These are phyloP conservation scores for Hyposmocoma kahamanoa DNA, from an alignment of 1,140 invertebrate species.

Conservation along the genomic window DNA sequence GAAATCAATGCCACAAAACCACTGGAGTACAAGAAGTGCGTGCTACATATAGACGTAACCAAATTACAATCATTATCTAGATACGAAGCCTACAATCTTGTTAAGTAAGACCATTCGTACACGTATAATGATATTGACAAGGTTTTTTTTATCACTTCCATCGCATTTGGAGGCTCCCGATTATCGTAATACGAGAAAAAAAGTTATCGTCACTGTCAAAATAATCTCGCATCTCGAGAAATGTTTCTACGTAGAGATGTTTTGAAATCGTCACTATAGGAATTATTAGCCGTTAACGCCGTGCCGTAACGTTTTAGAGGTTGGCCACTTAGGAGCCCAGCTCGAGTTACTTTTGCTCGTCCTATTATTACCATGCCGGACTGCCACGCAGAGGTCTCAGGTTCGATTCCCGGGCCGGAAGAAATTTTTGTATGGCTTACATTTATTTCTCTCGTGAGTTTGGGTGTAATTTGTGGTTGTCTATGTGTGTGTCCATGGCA, in stretches of 20 bases:
- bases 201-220: slow-evolving; percentile 58
- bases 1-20: too few relatives aligned
- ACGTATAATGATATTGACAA: slow-evolving; percentile 60
- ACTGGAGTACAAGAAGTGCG: too few relatives aligned
- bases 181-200: slow-evolving; percentile 57
- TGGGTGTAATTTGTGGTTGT: too few relatives aligned
- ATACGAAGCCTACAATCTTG: slow-evolving; percentile 46
- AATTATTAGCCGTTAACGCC: slow-evolving; percentile 59
- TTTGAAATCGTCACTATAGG: slow-evolving; percentile 53
- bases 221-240: slow-evolving; percentile 55
- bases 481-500: too few relatives aligned
- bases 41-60: slow-evolving; percentile 41
- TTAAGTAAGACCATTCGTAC: slow-evolving; percentile 45
- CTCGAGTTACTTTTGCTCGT: slow-evolving; percentile 34
- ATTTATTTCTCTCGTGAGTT: too few relatives aligned
- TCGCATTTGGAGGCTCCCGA: slow-evolving; percentile 41
- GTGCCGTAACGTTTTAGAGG: slow-evolving; percentile 43
- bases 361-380: slow-evolving; percentile 20
- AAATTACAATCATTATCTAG: slow-evolving; percentile 50
- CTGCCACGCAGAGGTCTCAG: too few relatives aligned
- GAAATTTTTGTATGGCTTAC: too few relatives aligned
- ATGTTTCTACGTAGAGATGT: slow-evolving; percentile 41
- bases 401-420: too few relatives aligned
- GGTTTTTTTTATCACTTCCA: slow-evolving; percentile 46
- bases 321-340: slow-evolving; percentile 35